Percentiles rank a stretch among this genome's conserved stretches.
Evolutionary conservation across 1,140 invertebrate genomes (phyloP).

Genomic region (Pachyrhynchus sulphureomaculatus): DNA sequence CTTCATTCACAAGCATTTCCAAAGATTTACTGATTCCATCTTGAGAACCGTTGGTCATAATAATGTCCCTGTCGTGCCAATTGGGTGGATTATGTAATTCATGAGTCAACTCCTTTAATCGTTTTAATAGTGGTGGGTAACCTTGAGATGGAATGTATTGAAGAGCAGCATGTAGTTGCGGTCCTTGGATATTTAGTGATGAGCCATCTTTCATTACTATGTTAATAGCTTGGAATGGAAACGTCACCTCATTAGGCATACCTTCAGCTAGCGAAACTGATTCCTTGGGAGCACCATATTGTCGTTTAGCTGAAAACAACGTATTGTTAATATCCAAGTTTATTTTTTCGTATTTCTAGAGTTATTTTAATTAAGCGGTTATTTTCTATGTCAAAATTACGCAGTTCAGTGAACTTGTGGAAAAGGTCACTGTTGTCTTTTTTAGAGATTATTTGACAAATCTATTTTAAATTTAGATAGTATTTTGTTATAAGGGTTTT

Average conservation of each 20-base stretch:
- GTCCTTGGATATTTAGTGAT: slow-evolving; percentile 58
- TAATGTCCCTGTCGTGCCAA: slow-evolving; percentile 60
- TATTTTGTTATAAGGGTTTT: too few species aligned
- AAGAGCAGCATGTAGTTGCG: slow-evolving; percentile 62
- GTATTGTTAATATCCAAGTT: neutral
- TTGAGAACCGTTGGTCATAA: slow-evolving; percentile 73
- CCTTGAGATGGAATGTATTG: slow-evolving; percentile 76
- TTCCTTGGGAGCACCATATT: slow-evolving; percentile 64
- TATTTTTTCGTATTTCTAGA: neutral
- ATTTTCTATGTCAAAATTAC: too few species aligned
- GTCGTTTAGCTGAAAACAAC: slow-evolving; percentile 61
- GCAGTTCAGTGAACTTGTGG: too few species aligned
- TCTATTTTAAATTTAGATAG: too few species aligned
- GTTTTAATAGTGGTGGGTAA: slow-evolving; percentile 65
- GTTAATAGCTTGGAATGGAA: slow-evolving; percentile 70
- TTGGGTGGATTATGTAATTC: slow-evolving; percentile 66
- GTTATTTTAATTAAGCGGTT: too few species aligned
- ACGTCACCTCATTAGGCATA: slow-evolving; percentile 74
- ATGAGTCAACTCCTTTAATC: slow-evolving; percentile 65
- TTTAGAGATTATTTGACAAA: too few species aligned
- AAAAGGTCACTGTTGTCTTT: too few species aligned
- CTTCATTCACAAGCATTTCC: slow-evolving; percentile 66
- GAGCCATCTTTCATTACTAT: slow-evolving; percentile 64
- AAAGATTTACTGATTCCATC: slow-evolving; percentile 74
- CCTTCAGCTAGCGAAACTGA: slow-evolving; percentile 75